Evolutionary conservation across 2,113 vertebrate species (phyloP), one percentile per base, ranked within the genome.

Genomic region (Mobula hypostoma): DNA sequence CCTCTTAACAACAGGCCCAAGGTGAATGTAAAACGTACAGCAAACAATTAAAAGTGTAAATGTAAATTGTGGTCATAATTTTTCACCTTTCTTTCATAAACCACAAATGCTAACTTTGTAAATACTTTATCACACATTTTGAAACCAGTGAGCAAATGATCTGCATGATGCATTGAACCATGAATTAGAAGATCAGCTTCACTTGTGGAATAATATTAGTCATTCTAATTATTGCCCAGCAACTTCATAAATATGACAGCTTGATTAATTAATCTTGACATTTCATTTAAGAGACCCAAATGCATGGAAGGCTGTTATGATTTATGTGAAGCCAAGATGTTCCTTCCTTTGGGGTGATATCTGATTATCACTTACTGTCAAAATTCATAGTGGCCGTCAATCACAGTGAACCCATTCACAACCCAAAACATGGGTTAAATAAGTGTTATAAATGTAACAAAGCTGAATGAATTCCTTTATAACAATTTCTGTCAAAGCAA

Each of bases 181-280:
- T 68, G n/a, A 66, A 90, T 90, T 68, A 36, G 61, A 66, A 90
- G 7, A 66, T 90, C 58, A 32, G 58, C 85, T 29, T 68, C 29
- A 90, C 58, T 66, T 68, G n/a, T 68, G 61, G 61, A 90, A 66
- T 66, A 90, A 68, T 90, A 90, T 90, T 66, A 32, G 61, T 90
- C 61, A 66, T 63, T 66, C 61, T 15, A n/a, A 68, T 66, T n/a
- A 90, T 15, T 90, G 61, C 61, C n/a, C 5, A 7, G 85, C 32
- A 19, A 12, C 61, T 36, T 90, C 19, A 90, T 90, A 90, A 90
- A 66, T 90, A 68, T 66, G 5, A 68, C 61, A 32, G 85, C 85
- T 90, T 90, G 61, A 29, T 36, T 90, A 90, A 90, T 90, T 90
- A 90, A 66, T 90, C 85, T 90, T 90, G 85, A 66, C 85, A 90